Evolutionary conservation across 2,888 invertebrate species (phyloP).

Genomic region (Heteropelma amictum): DNA sequence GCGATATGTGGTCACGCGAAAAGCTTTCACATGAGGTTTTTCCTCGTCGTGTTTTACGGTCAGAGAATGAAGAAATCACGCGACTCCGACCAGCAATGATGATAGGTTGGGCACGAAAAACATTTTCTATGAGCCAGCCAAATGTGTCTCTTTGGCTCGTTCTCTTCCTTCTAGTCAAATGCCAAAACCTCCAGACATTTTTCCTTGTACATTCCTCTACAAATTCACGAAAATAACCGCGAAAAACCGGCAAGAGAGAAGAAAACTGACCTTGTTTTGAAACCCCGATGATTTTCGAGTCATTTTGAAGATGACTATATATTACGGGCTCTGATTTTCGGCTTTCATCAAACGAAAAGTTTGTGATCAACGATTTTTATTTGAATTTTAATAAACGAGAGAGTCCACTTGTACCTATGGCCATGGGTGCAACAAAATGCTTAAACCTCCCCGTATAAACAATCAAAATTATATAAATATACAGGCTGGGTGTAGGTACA

Average conservation of each 20-base stretch:
- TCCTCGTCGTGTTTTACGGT: background rate
- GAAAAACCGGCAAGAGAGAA: too few relatives aligned
- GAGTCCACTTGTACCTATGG: slow-evolving; percentile 67
- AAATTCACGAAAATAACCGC: too few relatives aligned
- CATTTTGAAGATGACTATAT: background rate
- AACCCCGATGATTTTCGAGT: too few relatives aligned
- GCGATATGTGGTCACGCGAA: background rate
- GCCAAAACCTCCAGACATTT: too few relatives aligned
- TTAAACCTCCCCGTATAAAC: slow-evolving; percentile 22
- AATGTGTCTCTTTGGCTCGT: too few relatives aligned
- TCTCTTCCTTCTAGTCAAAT: too few relatives aligned
- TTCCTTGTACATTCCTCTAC: too few relatives aligned
- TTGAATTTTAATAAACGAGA: slow-evolving; percentile 62
- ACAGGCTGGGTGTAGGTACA: slow-evolving; percentile 20
- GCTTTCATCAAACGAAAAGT: background rate
- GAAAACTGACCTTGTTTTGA: too few relatives aligned
- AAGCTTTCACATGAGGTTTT: slow-evolving; percentile 27
- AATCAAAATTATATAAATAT: slow-evolving; percentile 19
- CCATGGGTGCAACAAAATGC: slow-evolving; percentile 56
- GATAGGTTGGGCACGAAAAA: too few relatives aligned
- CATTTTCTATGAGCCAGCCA: too few relatives aligned
- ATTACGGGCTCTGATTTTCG: background rate
- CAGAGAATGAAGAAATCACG: too few relatives aligned
- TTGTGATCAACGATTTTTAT: slow-evolving; percentile 66
- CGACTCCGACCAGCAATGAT: too few relatives aligned